These are phyloP conservation scores for Atopsyche davidsoni DNA, from an alignment of 1,140 invertebrate genomes.

Conservation along the genomic window DNA sequence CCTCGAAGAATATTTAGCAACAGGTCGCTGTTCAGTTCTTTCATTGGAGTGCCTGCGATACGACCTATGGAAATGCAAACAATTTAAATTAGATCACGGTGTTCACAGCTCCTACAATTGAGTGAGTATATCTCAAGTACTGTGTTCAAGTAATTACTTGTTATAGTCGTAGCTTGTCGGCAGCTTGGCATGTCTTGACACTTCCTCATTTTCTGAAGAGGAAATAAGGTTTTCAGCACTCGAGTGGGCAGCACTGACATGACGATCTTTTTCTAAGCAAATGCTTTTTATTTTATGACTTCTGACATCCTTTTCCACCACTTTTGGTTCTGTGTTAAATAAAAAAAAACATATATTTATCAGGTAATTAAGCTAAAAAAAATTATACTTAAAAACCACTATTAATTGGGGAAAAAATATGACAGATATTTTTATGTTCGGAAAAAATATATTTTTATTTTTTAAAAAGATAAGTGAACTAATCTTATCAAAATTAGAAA, in stretches of 20 bases:
- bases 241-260: too few species aligned
- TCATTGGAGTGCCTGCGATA: background rate
- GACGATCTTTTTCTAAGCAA: conserved; percentile 9
- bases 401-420: background rate
- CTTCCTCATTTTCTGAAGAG: conserved; percentile 17
- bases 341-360: background rate
- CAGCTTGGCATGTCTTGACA: background rate
- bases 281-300: conserved; percentile 14
- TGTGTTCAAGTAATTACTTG: background rate
- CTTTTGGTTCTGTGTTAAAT: conserved; percentile 5
- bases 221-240: conserved; percentile 13
- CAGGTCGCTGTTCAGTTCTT: background rate
- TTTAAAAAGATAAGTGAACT: background rate
- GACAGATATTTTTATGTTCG: background rate
- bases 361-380: background rate
- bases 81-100: background rate
- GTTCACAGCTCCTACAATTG: background rate
- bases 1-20: background rate
- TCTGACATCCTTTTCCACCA: background rate
- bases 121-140: background rate
- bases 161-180: background rate
- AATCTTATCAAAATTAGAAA: background rate
- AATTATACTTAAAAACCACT: background rate
- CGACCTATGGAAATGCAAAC: background rate
- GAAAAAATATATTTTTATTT: background rate